Conservation (phyloP, 2,113 vertebrate species). For the Eidolon helvum region DNA sequence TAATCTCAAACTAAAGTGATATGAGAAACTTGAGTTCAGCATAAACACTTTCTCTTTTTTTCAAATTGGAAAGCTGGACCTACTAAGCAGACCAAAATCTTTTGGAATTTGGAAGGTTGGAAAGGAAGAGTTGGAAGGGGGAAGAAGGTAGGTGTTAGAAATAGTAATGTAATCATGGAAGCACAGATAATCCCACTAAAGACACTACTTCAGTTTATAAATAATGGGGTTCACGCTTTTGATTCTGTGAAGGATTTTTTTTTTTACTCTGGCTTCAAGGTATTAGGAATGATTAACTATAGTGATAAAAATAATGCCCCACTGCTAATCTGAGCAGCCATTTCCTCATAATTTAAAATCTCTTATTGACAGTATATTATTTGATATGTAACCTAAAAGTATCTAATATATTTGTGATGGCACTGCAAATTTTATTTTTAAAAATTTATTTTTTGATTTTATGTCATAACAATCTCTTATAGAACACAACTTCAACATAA, state of each 20-base stretch:
- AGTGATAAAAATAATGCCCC: slow-evolving; percentile 3
- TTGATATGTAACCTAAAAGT: slow-evolving; percentile 15
- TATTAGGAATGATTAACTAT: slow-evolving; percentile 12
- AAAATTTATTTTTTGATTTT: slow-evolving; percentile 39
- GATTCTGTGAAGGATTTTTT: not conserved
- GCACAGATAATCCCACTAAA: not conserved
- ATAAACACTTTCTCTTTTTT: not conserved
- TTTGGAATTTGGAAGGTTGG: not conserved
- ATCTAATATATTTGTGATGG: slow-evolving; percentile 13
- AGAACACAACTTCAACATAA: slow-evolving; percentile 51
- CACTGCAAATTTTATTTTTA: slow-evolving; percentile 21
- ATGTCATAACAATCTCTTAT: not conserved
- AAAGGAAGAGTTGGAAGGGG: not conserved
- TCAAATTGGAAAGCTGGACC: not conserved
- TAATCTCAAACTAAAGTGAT: not conserved
- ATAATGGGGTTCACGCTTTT: slow-evolving; percentile 1
- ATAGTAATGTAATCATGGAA: not conserved
- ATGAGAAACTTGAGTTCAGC: not conserved
- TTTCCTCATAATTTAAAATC: slow-evolving; percentile 30
- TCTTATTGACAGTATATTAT: not conserved
- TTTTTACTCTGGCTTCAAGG: not conserved
- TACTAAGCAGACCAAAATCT: not conserved
- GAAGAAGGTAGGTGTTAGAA: not conserved
- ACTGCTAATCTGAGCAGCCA: not conserved
- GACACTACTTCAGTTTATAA: slow-evolving; percentile 11